Conservation (phyloP, 2,888 invertebrate genomes). For the Halictus ligatus region DNA sequence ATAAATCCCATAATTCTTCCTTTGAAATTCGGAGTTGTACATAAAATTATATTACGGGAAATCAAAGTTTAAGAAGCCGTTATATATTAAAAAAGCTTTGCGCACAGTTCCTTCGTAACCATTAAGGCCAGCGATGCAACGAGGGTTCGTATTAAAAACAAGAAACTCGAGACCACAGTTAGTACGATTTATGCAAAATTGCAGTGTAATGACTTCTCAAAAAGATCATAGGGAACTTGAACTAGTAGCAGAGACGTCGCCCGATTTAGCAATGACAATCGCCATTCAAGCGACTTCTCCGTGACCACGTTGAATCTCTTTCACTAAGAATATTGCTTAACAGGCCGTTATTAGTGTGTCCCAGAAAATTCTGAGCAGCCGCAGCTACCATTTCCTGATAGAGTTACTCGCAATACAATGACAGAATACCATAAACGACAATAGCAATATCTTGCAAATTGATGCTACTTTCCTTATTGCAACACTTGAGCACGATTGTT, state of each 20-base stretch:
- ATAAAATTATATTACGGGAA: neutral
- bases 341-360: neutral
- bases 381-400: neutral
- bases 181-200: neutral
- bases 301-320: neutral
- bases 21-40: neutral
- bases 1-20: neutral
- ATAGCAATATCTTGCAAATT: neutral
- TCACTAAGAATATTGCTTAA: conserved; percentile 13
- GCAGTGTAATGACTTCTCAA: neutral
- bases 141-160: neutral
- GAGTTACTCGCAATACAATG: neutral
- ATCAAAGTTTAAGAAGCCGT: neutral
- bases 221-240: neutral
- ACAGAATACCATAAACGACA: neutral
- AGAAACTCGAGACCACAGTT: neutral
- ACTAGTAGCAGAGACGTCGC: neutral
- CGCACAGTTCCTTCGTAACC: neutral
- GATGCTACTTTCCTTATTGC: neutral
- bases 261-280: neutral
- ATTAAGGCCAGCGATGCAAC: neutral
- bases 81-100: neutral
- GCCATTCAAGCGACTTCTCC: neutral
- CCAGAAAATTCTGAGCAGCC: neutral
- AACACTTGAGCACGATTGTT: neutral